A percentile compares a stretch with the other conserved stretches of the same genome.
phyloP scores from a whole-genome alignment of 30 jellyfish, hydroid and myxozoan species.

The Cassiopea andromeda region DNA sequence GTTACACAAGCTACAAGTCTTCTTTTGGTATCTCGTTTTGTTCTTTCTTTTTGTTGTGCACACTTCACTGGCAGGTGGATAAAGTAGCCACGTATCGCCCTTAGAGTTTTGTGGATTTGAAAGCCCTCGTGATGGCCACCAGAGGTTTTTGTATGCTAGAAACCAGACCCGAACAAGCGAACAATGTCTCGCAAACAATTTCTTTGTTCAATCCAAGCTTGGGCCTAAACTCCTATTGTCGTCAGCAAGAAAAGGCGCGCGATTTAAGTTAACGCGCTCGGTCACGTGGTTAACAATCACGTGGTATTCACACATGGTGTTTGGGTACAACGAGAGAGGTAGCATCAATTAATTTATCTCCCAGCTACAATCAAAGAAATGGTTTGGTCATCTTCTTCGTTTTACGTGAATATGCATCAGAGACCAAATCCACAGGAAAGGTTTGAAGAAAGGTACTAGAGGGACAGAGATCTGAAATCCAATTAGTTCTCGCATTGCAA shows the following conservation, averaged over 20 bases:
- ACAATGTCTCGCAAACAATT: conserved; percentile 65
- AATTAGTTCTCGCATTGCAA: too few relatives aligned
- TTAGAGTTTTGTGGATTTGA: conserved; percentile 57
- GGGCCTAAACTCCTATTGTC: conserved; percentile 67
- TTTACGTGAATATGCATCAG: conserved; percentile 2
- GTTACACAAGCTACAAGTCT: conserved; percentile 85
- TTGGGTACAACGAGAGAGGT: conserved; percentile 14
- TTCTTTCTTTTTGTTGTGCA: conserved; percentile 75
- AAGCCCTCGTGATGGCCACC: conserved; percentile 85
- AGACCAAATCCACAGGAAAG: neutral
- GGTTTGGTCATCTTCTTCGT: neutral
- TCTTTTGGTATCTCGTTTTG: conserved; percentile 34
- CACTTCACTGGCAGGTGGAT: conserved; percentile 85
- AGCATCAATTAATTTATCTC: neutral
- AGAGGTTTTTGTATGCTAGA: conserved; percentile 60
- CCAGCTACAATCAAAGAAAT: neutral
- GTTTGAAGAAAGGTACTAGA: too few relatives aligned
- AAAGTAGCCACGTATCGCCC: conserved; percentile 72
- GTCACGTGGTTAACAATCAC: conserved; percentile 37
- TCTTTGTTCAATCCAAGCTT: conserved; percentile 61
- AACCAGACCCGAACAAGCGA: conserved; percentile 52
- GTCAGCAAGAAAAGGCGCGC: conserved; percentile 75
- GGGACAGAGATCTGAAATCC: too few relatives aligned
- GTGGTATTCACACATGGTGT: conserved; percentile 46
- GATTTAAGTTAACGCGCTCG: conserved; percentile 61